Evolutionary conservation across 2,888 invertebrate species (phyloP).

Genomic region (Shargacucullia verbasci): DNA sequence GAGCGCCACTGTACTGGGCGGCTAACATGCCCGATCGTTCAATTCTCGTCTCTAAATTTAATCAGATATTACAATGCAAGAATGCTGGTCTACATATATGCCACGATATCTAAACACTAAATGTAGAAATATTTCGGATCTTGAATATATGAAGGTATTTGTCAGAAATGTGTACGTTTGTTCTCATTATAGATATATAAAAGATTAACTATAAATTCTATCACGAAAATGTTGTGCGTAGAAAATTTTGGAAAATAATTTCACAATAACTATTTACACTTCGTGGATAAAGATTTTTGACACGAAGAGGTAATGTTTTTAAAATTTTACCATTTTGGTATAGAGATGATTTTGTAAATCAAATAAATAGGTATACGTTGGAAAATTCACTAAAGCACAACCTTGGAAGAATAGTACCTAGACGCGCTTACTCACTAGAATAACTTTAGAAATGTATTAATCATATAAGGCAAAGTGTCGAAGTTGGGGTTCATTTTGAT

Average conservation of each 20-base stretch:
- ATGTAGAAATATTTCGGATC: conserved; percentile 30
- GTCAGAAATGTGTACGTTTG: conserved; percentile 63
- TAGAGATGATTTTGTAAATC: conserved; percentile 66
- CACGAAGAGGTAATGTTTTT: conserved; percentile 66
- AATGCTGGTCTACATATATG: conserved; percentile 44
- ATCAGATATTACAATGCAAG: conserved; percentile 35
- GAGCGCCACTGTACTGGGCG: neutral
- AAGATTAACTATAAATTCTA: conserved; percentile 70
- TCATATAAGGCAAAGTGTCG: conserved; percentile 87
- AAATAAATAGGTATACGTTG: conserved; percentile 72
- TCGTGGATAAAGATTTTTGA: conserved; percentile 67
- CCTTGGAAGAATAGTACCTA: conserved; percentile 89
- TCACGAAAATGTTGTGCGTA: conserved; percentile 87
- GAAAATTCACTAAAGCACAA: conserved; percentile 88
- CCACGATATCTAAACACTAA: conserved; percentile 47
- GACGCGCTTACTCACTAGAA: conserved; percentile 84
- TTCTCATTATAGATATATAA: conserved; percentile 62
- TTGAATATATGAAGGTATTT: conserved; percentile 57
- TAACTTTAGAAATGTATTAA: conserved; percentile 81
- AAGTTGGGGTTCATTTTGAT: conserved; percentile 83
- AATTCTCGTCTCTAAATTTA: conserved; percentile 24
- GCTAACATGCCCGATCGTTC: neutral
- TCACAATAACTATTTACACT: conserved; percentile 74
- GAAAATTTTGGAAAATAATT: conserved; percentile 76
- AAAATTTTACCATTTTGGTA: conserved; percentile 62